Conservation (phyloP, 2,888 invertebrate species). For the Cloeon dipterum region DNA sequence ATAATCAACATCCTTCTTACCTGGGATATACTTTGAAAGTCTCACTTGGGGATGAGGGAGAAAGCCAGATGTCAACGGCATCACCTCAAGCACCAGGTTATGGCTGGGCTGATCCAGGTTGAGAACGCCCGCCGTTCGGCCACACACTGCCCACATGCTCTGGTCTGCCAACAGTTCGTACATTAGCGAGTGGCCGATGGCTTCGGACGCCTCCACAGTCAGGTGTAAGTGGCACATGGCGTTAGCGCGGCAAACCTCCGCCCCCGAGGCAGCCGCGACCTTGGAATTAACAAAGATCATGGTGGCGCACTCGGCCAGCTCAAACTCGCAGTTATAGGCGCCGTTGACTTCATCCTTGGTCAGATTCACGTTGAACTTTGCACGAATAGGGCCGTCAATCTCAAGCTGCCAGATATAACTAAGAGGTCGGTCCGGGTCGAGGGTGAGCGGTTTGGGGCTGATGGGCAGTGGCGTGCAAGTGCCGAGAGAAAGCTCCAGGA, state of each 20-base stretch:
- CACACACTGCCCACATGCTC: constrained; percentile 81
- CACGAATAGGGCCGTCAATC: background rate
- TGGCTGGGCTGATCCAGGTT: constrained; percentile 37
- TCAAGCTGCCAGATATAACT: background rate
- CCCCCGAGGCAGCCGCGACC: constrained; percentile 54
- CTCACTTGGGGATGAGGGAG: constrained; percentile 71
- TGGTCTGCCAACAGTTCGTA: constrained; percentile 86
- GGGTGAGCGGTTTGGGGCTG: background rate
- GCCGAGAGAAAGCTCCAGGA: constrained; percentile 11
- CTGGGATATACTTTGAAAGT: constrained; percentile 73
- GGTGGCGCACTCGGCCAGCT: constrained; percentile 16
- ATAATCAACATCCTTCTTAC: too few relatives aligned
- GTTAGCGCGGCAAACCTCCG: constrained; percentile 72
- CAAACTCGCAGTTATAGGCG: background rate
- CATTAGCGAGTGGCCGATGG: constrained; percentile 33
- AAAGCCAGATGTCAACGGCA: constrained; percentile 80
- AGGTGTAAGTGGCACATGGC: constrained; percentile 65
- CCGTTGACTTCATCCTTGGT: background rate
- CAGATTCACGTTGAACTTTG: background rate
- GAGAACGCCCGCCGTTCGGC: constrained; percentile 58
- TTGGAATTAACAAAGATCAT: constrained; percentile 56
- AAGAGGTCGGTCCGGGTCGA: background rate
- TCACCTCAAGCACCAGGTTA: constrained; percentile 62
- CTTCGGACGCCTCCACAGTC: constrained; percentile 32
- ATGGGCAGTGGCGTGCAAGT: background rate